Conservation (phyloP, 1,140 invertebrate species). For the Lordiphosa mommai region DNA sequence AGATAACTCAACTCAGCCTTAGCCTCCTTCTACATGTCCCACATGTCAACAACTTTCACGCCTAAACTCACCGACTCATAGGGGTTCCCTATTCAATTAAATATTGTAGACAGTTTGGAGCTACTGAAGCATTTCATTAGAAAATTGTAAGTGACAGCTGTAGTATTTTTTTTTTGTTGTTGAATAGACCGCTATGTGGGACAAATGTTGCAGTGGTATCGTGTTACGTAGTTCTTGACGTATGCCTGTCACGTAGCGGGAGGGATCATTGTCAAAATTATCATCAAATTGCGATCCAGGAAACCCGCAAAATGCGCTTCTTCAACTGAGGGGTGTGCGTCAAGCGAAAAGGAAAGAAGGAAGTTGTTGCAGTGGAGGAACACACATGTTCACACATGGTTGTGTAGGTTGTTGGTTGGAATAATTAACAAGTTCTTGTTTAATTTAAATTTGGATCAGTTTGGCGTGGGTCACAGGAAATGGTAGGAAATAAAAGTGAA, state of each 20-base stretch:
- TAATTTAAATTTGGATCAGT: constrained; percentile 65
- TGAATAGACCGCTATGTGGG: constrained; percentile 17
- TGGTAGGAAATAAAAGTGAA: constrained; percentile 30
- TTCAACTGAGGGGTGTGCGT: constrained; percentile 23
- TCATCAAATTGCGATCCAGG: constrained; percentile 25
- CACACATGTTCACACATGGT: constrained; percentile 35
- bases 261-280: constrained; percentile 29
- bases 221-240: constrained; percentile 47
- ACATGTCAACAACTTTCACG: constrained; percentile 67
- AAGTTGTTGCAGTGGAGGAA: constrained; percentile 21
- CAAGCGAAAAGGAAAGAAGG: constrained; percentile 26
- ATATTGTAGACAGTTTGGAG: constrained; percentile 21
- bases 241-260: constrained; percentile 61
- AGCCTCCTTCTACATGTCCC: constrained; percentile 13
- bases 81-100: constrained; percentile 38
- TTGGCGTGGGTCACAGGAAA: constrained; percentile 55
- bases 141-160: constrained; percentile 47
- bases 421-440: constrained; percentile 70
- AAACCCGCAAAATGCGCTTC: constrained; percentile 60
- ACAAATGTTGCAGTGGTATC: constrained; percentile 29
- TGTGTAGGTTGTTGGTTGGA: constrained; percentile 34
- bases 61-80: constrained; percentile 34
- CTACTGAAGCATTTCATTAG: constrained; percentile 61
- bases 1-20: neutral
- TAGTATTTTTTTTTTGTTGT: constrained; percentile 6